phyloP scores from a whole-genome alignment of 1,140 invertebrate genomes.

The Bombus balteatus region DNA sequence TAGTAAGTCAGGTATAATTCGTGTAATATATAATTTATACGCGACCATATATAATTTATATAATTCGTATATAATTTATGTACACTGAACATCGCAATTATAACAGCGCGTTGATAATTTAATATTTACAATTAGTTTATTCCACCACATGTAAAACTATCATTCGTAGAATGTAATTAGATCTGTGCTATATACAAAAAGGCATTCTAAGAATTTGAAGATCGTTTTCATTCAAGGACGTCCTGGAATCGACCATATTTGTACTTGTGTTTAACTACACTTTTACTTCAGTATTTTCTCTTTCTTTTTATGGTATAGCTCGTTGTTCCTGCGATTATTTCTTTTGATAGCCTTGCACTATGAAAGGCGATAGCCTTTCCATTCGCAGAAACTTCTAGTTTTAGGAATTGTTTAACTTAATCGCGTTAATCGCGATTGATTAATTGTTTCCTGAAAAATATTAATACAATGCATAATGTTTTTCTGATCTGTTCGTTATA shows the following conservation, averaged over 20 bases:
- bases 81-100: no score
- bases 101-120: no score
- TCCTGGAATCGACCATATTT: not conserved
- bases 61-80: no score
- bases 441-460: not conserved
- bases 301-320: not conserved
- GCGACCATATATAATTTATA: no score
- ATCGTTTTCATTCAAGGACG: not conserved
- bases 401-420: not conserved
- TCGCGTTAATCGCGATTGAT: not conserved
- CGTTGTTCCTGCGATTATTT: not conserved
- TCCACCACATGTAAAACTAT: not conserved
- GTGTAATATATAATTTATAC: no score
- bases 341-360: not conserved
- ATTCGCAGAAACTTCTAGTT: not conserved
- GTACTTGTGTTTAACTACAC: not conserved
- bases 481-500: not conserved
- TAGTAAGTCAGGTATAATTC: no score
- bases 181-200: not conserved
- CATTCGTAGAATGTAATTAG: not conserved
- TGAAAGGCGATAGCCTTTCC: not conserved
- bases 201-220: not conserved
- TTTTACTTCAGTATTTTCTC: not conserved
- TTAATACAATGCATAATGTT: not conserved
- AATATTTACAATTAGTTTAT: no score